Evolutionary conservation across 2,113 vertebrate genomes (phyloP).

Genomic region (Stigmatopora argus): DNA sequence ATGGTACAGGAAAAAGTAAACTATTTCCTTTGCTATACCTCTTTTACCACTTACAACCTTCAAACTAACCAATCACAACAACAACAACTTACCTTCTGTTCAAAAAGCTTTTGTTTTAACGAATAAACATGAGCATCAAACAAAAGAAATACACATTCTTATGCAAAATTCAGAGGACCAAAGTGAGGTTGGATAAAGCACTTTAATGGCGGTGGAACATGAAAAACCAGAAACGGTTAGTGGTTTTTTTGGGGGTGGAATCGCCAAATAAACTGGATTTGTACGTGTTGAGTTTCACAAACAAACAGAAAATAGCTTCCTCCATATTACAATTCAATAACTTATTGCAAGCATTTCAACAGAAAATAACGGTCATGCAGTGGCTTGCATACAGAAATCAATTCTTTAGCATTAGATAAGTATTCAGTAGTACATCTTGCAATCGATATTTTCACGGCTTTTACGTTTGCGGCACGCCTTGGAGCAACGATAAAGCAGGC

Average conservation of each 20-base stretch:
- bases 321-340: conserved; percentile 32
- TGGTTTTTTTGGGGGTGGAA: conserved; percentile 40
- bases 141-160: too few species aligned
- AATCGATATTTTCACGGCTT: conserved; percentile 14
- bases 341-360: conserved; percentile 20
- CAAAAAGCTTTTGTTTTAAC: too few species aligned
- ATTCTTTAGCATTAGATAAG: conserved; percentile 44
- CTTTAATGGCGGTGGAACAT: conserved; percentile 65
- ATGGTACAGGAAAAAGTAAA: conserved; percentile 83
- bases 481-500: conserved; percentile 35
- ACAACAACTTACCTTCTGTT: too few species aligned
- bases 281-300: conserved; percentile 24
- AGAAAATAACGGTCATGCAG: conserved; percentile 30
- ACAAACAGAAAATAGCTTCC: conserved; percentile 36
- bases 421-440: conserved; percentile 34
- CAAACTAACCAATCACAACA: too few species aligned
- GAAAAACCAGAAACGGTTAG: conserved; percentile 60
- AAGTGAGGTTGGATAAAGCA: conserved; percentile 54
- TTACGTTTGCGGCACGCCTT: conserved; percentile 20
- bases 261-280: conserved; percentile 31
- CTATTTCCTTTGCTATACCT: conserved; percentile 78
- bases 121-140: too few species aligned
- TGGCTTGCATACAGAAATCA: conserved; percentile 50
- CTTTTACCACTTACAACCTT: too few species aligned
- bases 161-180: neutral